Percentiles rank a stretch among this genome's conserved stretches.
phyloP scores from a whole-genome alignment of 2,797 vertebrate species.

The Melanotaenia maccullochi region DNA sequence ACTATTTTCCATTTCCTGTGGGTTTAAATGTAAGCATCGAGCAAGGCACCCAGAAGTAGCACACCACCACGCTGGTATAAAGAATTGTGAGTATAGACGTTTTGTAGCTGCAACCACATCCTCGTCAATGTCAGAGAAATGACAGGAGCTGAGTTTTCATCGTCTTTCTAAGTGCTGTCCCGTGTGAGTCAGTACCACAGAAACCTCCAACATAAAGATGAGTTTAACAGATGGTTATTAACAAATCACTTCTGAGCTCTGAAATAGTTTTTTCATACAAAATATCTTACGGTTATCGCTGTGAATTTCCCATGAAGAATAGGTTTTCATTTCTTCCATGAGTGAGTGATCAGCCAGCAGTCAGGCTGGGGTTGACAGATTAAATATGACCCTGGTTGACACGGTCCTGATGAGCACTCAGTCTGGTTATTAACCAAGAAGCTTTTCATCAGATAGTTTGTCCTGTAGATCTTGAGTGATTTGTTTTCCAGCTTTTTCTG shows the following conservation, averaged over 20 bases:
- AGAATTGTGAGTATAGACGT: neutral
- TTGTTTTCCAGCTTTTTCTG: neutral
- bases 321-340: neutral
- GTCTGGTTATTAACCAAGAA: slow-evolving; percentile 26
- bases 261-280: neutral
- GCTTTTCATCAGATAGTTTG: slow-evolving; percentile 17
- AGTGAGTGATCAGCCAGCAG: slow-evolving; percentile 4
- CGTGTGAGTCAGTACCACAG: slow-evolving; percentile 37
- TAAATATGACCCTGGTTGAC: slow-evolving; percentile 8
- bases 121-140: slow-evolving; percentile 65
- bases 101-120: slow-evolving; percentile 78
- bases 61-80: slow-evolving; percentile 23
- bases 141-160: slow-evolving; percentile 49
- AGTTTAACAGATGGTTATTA: slow-evolving; percentile 23
- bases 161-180: slow-evolving; percentile 44
- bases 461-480: neutral
- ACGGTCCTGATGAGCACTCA: neutral
- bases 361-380: slow-evolving; percentile 14
- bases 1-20: slow-evolving; percentile 83
- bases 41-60: slow-evolving; percentile 67
- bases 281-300: neutral
- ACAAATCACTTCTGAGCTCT: slow-evolving; percentile 28
- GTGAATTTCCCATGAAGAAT: neutral
- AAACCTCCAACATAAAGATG: slow-evolving; percentile 43
- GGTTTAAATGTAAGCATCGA: slow-evolving; percentile 68